phyloP scores from a whole-genome alignment of 2,113 vertebrate species.

The Cololabis saira region DNA sequence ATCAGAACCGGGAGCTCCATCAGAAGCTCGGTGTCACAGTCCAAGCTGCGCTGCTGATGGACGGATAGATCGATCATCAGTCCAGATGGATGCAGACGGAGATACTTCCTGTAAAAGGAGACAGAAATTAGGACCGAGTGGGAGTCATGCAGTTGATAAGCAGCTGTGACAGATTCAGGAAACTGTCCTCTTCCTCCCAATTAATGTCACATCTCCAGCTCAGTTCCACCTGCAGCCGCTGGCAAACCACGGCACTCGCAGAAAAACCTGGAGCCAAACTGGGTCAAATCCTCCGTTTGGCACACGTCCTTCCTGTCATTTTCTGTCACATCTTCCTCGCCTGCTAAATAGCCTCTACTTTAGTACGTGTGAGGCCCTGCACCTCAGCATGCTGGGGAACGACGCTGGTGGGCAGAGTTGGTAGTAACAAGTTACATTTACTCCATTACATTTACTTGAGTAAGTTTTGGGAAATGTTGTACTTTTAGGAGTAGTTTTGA shows the following conservation, averaged over 20 bases:
- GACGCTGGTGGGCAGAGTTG: too few relatives aligned
- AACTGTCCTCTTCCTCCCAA: conserved; percentile 57
- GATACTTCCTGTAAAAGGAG: conserved; percentile 16
- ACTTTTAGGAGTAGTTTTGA: too few relatives aligned
- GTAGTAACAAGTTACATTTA: too few relatives aligned
- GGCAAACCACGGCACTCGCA: conserved; percentile 12
- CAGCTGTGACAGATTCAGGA: conserved; percentile 48
- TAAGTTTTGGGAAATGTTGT: too few relatives aligned
- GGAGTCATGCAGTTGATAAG: conserved; percentile 38
- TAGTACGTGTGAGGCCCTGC: neutral
- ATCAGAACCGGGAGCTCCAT: conserved; percentile 64
- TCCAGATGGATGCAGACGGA: conserved; percentile 13
- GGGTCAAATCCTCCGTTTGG: conserved; percentile 59
- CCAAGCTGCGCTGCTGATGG: conserved; percentile 4
- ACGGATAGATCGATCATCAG: conserved; percentile 11
- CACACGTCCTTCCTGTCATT: conserved; percentile 6
- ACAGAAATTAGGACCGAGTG: conserved; percentile 19
- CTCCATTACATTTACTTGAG: too few relatives aligned
- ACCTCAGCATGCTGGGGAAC: neutral
- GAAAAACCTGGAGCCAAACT: conserved; percentile 22
- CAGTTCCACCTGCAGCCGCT: conserved; percentile 51
- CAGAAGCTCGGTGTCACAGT: conserved; percentile 29
- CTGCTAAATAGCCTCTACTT: conserved; percentile 37
- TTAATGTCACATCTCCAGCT: conserved; percentile 56
- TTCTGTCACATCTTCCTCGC: conserved; percentile 5